phyloP scores from a whole-genome alignment of 2,888 invertebrate species.

The Apantesis nais region DNA sequence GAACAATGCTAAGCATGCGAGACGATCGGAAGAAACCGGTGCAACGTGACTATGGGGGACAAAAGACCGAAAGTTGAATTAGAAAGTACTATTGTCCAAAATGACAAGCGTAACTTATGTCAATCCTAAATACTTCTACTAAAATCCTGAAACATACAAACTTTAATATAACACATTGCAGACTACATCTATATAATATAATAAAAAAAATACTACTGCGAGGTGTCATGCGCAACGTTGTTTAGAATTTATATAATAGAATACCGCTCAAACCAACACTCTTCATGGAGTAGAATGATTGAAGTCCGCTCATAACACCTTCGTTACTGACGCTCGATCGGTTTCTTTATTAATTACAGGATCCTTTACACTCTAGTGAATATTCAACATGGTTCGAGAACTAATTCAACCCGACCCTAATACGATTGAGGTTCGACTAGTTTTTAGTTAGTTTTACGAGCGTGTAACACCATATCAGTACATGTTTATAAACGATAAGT shows the following conservation, averaged over 20 bases:
- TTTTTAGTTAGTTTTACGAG: constrained; percentile 77
- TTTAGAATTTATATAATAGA: constrained; percentile 53
- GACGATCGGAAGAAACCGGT: constrained; percentile 60
- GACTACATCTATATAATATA: constrained; percentile 17
- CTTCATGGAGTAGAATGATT: constrained; percentile 44
- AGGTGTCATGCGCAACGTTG: constrained; percentile 51
- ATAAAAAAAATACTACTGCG: constrained; percentile 54
- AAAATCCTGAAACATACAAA: background rate
- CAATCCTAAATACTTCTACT: constrained; percentile 55
- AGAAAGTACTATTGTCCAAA: constrained; percentile 70
- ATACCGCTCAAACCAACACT: constrained; percentile 54
- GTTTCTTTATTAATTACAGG: constrained; percentile 70
- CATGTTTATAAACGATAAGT: constrained; percentile 79
- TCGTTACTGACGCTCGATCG: constrained; percentile 64
- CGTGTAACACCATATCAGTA: constrained; percentile 78
- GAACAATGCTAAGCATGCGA: constrained; percentile 65
- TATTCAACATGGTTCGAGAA: constrained; percentile 65
- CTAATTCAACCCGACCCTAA: constrained; percentile 64
- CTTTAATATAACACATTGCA: background rate
- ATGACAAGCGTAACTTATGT: constrained; percentile 72
- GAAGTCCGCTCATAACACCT: constrained; percentile 50
- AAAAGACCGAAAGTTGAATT: constrained; percentile 66
- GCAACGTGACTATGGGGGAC: constrained; percentile 59
- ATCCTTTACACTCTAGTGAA: constrained; percentile 72
- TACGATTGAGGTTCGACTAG: constrained; percentile 53